phyloP scores from a whole-genome alignment of 2,888 invertebrate genomes.

The Syrista parreyssii region DNA sequence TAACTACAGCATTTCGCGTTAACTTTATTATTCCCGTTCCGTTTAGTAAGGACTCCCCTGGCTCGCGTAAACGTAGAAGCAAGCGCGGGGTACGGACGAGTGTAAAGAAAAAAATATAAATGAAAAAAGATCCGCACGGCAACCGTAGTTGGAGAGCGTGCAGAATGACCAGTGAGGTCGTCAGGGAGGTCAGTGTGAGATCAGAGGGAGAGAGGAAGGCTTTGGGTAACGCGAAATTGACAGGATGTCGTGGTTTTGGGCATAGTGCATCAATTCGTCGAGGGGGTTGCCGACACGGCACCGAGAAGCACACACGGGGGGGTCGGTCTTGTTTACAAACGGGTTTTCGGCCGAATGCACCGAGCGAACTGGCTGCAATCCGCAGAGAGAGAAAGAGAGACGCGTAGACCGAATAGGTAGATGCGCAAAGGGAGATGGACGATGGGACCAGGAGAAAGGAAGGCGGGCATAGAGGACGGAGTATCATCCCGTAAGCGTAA shows the following conservation, averaged over 20 bases:
- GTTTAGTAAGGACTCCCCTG: too few relatives aligned
- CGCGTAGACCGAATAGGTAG: neutral
- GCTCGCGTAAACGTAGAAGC: too few relatives aligned
- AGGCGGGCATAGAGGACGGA: constrained; percentile 8
- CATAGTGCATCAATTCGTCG: constrained; percentile 28
- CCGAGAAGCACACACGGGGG: constrained; percentile 24
- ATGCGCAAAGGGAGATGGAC: neutral
- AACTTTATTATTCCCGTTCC: neutral
- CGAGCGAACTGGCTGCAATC: constrained; percentile 16
- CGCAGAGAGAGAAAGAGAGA: neutral
- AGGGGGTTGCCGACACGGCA: neutral
- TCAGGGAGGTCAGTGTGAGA: constrained; percentile 7
- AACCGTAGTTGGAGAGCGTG: neutral
- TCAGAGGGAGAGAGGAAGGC: neutral
- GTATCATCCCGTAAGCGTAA: constrained; percentile 16
- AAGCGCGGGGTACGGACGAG: too few relatives aligned
- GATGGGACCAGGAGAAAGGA: neutral
- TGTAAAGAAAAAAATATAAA: constrained; percentile 6
- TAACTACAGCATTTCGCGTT: neutral
- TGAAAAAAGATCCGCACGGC: constrained; percentile 2
- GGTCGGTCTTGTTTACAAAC: constrained; percentile 52
- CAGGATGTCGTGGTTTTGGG: constrained; percentile 38
- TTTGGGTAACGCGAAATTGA: constrained; percentile 29
- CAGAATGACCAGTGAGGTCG: neutral
- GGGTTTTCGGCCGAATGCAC: constrained; percentile 58